Evolutionary conservation across 1,140 invertebrate genomes (phyloP), one percentile per base, ranked within the genome.

Genomic region (Phocides pigmalion): DNA sequence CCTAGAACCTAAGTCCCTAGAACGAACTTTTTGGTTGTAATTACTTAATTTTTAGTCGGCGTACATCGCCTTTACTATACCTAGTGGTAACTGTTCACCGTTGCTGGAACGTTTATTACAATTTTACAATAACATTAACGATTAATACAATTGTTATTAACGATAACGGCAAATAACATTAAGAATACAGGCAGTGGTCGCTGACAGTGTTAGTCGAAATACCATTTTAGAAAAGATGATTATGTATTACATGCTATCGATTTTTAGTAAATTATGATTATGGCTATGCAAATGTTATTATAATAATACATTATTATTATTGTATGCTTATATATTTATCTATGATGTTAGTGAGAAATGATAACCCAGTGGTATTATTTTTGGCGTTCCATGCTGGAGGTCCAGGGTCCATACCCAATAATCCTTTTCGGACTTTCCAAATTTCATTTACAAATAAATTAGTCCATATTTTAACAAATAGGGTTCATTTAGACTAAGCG

Each of bases 11-110:
- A 88, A 90, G 86, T 89, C 86, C 86, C 76, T 90, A 89, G 72
- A 90, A 89, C 87, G 88, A 90, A 90, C 88, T 90, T 88, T 90
- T 89, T 90, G 88, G 88, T 90, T 89, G 81, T 82, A 79, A 86
- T 86, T 82, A 82, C 85, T 90, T 89, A 90, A 80, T 79, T 81
- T 80, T 76, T 79, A 76, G 54, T 67, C 72, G 81, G 81, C 83
- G 61, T 75, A 77, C 56, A 62, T 77, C 68, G 83, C 77, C 86
- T 58, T 63, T 35, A 71, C 74, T 86, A 83, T 62, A 74, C 19
- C 87, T 89, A 90, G 67, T 89, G 88, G 88, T 90, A 90, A 90
- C 88, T 85, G 85, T 89, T 90, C 88, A 90, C 88, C 88, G 88
- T 90, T 90, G 88, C 64, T 86, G 85, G 82, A 87, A 90, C 87